Evolutionary conservation across 2,113 vertebrate species (phyloP).

Genomic region (Tupaia chinensis): DNA sequence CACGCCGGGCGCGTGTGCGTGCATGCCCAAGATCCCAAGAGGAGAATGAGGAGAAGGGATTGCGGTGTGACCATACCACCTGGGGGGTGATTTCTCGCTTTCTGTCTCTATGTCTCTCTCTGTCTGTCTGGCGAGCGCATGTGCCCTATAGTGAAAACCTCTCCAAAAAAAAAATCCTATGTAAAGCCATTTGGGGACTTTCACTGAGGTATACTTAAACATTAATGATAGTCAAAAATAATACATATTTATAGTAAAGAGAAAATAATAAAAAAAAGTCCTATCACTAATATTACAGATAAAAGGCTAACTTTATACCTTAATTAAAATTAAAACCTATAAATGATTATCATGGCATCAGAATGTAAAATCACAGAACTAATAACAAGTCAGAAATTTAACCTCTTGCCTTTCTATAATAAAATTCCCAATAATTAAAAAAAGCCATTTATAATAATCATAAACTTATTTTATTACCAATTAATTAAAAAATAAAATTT

Average conservation of each 20-base stretch:
- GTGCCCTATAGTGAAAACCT: too few species aligned
- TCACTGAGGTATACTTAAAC: constrained; percentile 12
- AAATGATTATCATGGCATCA: neutral
- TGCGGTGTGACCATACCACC: too few species aligned
- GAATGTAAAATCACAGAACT: neutral
- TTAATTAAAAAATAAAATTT: constrained; percentile 59
- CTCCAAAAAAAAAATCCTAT: neutral
- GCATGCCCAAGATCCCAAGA: too few species aligned
- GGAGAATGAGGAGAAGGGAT: too few species aligned
- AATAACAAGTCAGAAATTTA: constrained; percentile 44
- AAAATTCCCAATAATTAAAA: constrained; percentile 14
- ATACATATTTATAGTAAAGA: neutral
- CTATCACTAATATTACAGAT: neutral
- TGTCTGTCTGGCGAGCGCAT: too few species aligned
- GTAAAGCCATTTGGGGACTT: constrained; percentile 29
- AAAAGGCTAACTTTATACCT: constrained; percentile 54
- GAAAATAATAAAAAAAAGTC: neutral
- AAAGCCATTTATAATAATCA: constrained; percentile 33
- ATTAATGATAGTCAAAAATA: constrained; percentile 28
- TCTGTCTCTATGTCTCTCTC: too few species aligned
- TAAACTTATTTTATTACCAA: constrained; percentile 25
- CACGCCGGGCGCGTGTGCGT: too few species aligned
- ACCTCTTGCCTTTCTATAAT: neutral
- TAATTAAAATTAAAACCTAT: constrained; percentile 58
- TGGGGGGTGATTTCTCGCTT: too few species aligned